These are phyloP conservation scores for Mus spicilegus DNA, from an alignment of 2,113 vertebrate genomes.

Conservation along the genomic window DNA sequence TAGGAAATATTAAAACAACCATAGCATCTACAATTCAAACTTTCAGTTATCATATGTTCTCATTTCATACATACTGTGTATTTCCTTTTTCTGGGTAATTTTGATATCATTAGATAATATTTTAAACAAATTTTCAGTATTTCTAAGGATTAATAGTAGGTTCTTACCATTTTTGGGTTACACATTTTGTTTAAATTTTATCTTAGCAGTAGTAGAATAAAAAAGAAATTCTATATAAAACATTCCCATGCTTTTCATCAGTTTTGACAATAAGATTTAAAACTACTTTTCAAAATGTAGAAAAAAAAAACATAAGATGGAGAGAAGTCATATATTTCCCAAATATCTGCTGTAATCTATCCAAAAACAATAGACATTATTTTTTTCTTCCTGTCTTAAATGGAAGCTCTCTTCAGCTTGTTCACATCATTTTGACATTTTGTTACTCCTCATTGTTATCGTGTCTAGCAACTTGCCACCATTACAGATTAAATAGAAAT, in stretches of 20 bases:
- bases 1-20: not conserved
- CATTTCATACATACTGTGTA: not conserved
- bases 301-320: not conserved
- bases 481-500: not conserved
- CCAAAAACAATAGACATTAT: not conserved
- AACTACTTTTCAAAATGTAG: not conserved
- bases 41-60: not conserved
- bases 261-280: not conserved
- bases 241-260: not conserved
- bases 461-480: not conserved
- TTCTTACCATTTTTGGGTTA: not conserved
- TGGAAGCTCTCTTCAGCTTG: not conserved
- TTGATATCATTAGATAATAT: not conserved
- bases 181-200: not conserved
- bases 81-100: not conserved
- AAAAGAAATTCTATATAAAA: not conserved
- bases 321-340: not conserved
- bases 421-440: not conserved
- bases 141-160: not conserved
- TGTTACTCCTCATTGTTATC: not conserved
- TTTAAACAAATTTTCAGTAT: not conserved
- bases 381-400: not conserved
- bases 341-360: not conserved
- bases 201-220: not conserved
- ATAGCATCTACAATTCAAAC: not conserved